These are phyloP conservation scores for Phoxinus phoxinus DNA, from an alignment of 2,113 vertebrate species.

Conservation along the genomic window DNA sequence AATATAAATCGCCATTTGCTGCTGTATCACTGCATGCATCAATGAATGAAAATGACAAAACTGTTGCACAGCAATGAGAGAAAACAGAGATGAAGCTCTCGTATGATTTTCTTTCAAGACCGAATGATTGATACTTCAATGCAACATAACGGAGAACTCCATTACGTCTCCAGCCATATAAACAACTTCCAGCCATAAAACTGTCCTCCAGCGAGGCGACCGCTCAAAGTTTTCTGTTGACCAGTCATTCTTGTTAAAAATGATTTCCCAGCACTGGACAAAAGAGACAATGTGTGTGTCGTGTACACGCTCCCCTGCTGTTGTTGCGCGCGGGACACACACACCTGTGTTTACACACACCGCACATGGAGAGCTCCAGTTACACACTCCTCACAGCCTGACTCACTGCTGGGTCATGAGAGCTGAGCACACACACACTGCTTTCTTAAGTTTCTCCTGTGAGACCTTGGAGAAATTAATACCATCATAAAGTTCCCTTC, in stretches of 20 bases:
- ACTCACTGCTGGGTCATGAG: slow-evolving; percentile 36
- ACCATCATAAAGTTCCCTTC: not conserved
- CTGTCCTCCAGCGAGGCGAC: not conserved
- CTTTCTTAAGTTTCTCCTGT: not conserved
- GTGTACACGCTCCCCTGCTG: slow-evolving; percentile 34
- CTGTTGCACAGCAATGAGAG: not conserved
- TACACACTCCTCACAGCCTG: slow-evolving; percentile 20
- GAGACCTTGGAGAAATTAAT: not conserved
- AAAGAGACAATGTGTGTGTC: slow-evolving; percentile 14
- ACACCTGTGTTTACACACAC: slow-evolving; percentile 57
- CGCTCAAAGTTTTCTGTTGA: slow-evolving; percentile 18
- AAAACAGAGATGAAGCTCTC: not conserved
- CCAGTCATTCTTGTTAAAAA: slow-evolving; percentile 17
- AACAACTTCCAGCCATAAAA: not conserved
- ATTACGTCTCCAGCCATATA: not conserved
- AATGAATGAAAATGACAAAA: not conserved
- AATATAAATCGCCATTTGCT: not conserved
- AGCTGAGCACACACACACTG: not conserved
- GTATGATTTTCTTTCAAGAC: not conserved
- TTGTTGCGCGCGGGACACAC: not conserved
- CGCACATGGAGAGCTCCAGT: slow-evolving; percentile 3
- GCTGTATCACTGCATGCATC: not conserved
- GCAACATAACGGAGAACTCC: not conserved
- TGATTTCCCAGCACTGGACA: slow-evolving; percentile 12
- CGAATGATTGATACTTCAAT: not conserved